These are phyloP conservation scores for Gallinago media DNA, from an alignment of 2,113 vertebrate genomes.

Conservation along the genomic window DNA sequence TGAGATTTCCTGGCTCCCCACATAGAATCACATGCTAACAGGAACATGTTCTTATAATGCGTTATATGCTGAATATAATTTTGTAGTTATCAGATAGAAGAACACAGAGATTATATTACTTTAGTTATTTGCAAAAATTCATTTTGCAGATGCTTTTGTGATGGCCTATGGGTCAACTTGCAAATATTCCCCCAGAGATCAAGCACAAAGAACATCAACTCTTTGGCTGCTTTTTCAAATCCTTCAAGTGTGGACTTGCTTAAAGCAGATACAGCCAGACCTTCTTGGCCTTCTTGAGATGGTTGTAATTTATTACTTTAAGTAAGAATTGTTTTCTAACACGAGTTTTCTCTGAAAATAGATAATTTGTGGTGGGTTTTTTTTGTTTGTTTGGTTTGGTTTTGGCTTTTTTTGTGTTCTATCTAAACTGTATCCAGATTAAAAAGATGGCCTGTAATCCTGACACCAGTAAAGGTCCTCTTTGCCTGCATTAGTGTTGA, in stretches of 20 bases:
- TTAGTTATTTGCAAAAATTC: conserved; percentile 78
- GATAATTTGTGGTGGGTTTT: not conserved
- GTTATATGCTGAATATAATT: conserved; percentile 33
- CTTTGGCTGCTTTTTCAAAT: conserved; percentile 73
- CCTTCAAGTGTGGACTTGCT: conserved; percentile 81
- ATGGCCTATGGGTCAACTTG: conserved; percentile 66
- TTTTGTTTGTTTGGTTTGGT: too few species aligned
- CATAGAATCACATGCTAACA: conserved; percentile 68
- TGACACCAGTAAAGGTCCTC: not conserved
- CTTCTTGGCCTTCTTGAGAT: conserved; percentile 62
- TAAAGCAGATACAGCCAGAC: conserved; percentile 73
- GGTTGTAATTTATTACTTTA: conserved; percentile 79
- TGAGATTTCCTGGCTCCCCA: conserved; percentile 68
- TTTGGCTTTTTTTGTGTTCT: not conserved
- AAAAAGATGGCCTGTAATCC: not conserved
- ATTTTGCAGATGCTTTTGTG: conserved; percentile 80
- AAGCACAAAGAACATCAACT: conserved; percentile 67
- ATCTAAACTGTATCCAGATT: not conserved
- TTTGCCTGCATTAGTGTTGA: not conserved
- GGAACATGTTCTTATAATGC: conserved; percentile 64
- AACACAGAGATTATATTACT: conserved; percentile 74
- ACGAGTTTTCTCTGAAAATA: not conserved
- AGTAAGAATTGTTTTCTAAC: conserved; percentile 53
- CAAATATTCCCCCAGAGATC: conserved; percentile 53
- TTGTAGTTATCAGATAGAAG: conserved; percentile 37